A percentile compares a stretch with the other conserved stretches of the same genome.
phyloP scores from a whole-genome alignment of 2,797 vertebrate genomes.

The Eulemur albifrons region DNA sequence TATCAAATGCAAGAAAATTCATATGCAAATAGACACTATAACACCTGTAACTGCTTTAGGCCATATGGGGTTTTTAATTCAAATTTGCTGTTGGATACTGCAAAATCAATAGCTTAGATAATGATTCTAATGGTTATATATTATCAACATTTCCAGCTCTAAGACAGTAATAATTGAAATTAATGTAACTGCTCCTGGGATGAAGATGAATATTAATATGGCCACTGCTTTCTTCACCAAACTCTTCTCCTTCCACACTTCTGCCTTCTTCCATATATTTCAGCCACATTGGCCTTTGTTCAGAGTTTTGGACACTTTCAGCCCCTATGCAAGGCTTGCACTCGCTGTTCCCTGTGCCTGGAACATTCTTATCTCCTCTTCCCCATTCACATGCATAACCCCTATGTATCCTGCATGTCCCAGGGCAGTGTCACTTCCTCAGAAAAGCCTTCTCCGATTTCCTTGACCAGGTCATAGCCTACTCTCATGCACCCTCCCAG shows the following conservation, averaged over 20 bases:
- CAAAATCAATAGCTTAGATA: slow-evolving; percentile 16
- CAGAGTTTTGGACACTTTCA: not conserved
- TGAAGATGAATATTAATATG: slow-evolving; percentile 26
- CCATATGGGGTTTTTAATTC: not conserved
- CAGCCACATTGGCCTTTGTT: not conserved
- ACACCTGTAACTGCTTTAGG: not conserved
- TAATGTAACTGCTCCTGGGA: not conserved
- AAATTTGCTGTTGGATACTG: not conserved
- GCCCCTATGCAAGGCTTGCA: not conserved
- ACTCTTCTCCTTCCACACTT: not conserved
- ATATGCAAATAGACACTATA: not conserved
- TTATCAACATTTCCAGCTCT: slow-evolving; percentile 3
- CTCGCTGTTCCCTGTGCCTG: not conserved
- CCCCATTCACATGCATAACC: not conserved
- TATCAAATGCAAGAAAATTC: not conserved
- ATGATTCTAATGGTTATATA: slow-evolving; percentile 23
- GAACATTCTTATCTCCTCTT: not conserved
- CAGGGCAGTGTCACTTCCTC: not conserved
- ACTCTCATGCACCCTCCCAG: not conserved
- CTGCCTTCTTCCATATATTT: not conserved
- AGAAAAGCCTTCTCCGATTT: not conserved
- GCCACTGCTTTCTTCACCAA: not conserved
- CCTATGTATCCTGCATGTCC: not conserved
- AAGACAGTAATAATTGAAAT: slow-evolving; percentile 46
- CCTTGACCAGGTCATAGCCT: not conserved